phyloP scores from a whole-genome alignment of 2,888 invertebrate species.

The Mesoligia furuncula region DNA sequence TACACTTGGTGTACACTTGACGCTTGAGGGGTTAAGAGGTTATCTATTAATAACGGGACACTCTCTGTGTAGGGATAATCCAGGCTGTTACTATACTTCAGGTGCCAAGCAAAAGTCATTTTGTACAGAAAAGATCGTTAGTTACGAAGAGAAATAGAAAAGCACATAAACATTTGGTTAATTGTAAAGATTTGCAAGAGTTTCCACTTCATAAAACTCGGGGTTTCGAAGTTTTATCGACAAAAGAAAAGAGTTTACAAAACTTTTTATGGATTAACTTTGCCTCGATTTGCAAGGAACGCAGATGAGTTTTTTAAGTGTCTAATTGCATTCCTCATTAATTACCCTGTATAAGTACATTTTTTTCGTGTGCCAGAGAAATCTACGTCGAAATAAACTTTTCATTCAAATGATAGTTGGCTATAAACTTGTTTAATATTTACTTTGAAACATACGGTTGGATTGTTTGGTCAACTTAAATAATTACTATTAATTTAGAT shows the following conservation, averaged over 20 bases:
- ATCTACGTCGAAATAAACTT: constrained; percentile 9
- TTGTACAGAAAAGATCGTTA: background rate
- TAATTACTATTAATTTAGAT: background rate
- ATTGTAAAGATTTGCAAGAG: constrained; percentile 57
- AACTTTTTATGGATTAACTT: constrained; percentile 60
- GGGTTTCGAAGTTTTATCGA: constrained; percentile 40
- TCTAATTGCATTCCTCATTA: constrained; percentile 46
- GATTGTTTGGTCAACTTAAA: background rate
- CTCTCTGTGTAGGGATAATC: background rate
- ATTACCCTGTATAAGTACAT: constrained; percentile 11
- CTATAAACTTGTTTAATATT: constrained; percentile 45
- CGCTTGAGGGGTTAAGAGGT: no score
- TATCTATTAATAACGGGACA: no score
- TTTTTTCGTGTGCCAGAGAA: constrained; percentile 34
- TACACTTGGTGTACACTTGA: no score
- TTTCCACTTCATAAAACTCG: constrained; percentile 63
- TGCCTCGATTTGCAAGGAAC: constrained; percentile 19
- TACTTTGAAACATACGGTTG: constrained; percentile 15
- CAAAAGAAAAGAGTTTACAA: constrained; percentile 37
- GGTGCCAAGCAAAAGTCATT: background rate
- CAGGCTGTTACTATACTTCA: background rate
- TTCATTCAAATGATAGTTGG: constrained; percentile 31
- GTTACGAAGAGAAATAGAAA: background rate
- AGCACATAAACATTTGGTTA: constrained; percentile 58
- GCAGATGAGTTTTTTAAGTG: constrained; percentile 29